Conservation (phyloP, 2,797 vertebrate genomes). For the Typhlichthys subterraneus region DNA sequence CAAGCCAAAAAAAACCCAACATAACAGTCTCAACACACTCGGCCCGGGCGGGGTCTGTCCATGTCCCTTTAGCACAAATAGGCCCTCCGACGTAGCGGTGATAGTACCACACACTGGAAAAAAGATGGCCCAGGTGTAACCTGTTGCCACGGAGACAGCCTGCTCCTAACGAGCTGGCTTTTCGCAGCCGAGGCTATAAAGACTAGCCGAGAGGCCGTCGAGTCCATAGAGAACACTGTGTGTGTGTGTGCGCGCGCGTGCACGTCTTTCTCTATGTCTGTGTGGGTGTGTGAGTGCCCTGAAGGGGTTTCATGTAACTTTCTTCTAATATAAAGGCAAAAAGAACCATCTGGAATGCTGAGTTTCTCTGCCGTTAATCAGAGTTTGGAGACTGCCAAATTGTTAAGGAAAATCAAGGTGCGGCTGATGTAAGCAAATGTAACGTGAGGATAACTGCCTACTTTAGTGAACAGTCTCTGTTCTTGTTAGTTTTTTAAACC, state of each 20-base stretch:
- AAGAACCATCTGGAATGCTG: slow-evolving; percentile 36
- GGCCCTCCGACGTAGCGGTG: not conserved
- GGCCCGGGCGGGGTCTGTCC: slow-evolving; percentile 6
- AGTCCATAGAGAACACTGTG: slow-evolving; percentile 17
- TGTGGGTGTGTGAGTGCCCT: slow-evolving; percentile 11
- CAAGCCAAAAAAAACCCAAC: slow-evolving; percentile 48
- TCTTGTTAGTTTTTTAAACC: slow-evolving; percentile 11
- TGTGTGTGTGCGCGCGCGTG: not conserved
- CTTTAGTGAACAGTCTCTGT: slow-evolving; percentile 46
- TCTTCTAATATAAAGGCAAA: slow-evolving; percentile 32
- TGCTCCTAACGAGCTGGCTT: no score
- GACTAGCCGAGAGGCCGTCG: slow-evolving; percentile 21
- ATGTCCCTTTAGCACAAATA: not conserved
- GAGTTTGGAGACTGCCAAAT: slow-evolving; percentile 33
- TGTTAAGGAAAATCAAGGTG: slow-evolving; percentile 47
- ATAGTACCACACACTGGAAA: slow-evolving; percentile 31
- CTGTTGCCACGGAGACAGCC: no score
- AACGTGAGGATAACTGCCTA: slow-evolving; percentile 47
- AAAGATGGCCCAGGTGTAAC: no score
- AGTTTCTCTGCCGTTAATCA: slow-evolving; percentile 35
- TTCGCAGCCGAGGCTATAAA: no score
- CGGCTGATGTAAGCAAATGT: slow-evolving; percentile 75
- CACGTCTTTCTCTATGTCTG: slow-evolving; percentile 8
- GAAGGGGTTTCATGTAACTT: slow-evolving; percentile 39
- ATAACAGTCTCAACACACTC: slow-evolving; percentile 19